Base-by-base conservation (phyloP, 2,888 invertebrate species). In the Drosophila anomelani region DNA sequence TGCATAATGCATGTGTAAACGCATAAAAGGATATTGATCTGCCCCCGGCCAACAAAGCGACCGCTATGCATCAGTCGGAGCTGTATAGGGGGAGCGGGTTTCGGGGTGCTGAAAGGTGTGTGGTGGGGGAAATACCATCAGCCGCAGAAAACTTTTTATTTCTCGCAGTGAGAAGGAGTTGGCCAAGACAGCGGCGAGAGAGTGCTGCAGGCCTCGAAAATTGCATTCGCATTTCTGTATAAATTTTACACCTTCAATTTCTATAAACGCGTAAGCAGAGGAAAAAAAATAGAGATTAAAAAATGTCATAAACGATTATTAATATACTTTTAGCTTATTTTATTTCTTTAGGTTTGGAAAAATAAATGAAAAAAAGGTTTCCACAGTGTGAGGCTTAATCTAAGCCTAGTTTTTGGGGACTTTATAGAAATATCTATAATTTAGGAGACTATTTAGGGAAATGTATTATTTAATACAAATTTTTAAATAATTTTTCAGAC, bases 1-100 rank as follows among this genome's bases (percentile, higher is more conserved):
- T 57, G 62, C 77, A 67, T 55, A 66, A 76, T 74, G 71, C 64
- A 58, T 64, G 62, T 55, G 60, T 43, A 63, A 64, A 81, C 77
- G 86, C 85, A 88, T 88, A 88, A 88, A 88, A 89, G 90, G 86
- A 89, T 89, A 89, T 89, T 89, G 88, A 89, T 89, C 90, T 85
- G 84, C 81, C 88, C 79, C 88, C 75, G 69, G 78, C 88, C 81
- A 78, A 70, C 71, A 79, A 78, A 69, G 51, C 79, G 87, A 83
- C 84, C 87, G 79, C 81, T 76, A 87, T 78, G 85, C 88, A 88
- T 77, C 80, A 76, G 80, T 60, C 67, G 29, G 38, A 51, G 63
- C 15, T 62, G 12, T 17, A 0, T 2, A 32, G 39, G 38, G 29
- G 29, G 26, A 9, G 7, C 4, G 38, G n/a, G n/a, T n/a, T n/a